These are phyloP conservation scores for Panorpa germanica DNA, from an alignment of 2,888 invertebrate genomes.

Conservation along the genomic window DNA sequence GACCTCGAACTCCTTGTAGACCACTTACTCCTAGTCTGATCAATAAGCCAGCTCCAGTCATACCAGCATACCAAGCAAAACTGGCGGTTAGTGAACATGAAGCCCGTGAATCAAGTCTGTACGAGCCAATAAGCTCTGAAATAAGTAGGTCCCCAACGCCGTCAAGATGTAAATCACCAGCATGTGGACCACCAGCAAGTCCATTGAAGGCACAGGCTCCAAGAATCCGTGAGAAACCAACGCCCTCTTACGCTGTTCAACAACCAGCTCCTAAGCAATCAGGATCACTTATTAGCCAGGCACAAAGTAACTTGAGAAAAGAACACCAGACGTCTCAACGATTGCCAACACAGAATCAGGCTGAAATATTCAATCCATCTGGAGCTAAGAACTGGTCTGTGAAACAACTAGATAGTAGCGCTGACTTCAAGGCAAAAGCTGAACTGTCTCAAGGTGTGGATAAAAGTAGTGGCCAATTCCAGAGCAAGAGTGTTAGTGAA, in stretches of 20 bases:
- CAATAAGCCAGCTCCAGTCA: constrained; percentile 53
- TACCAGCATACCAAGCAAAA: constrained; percentile 65
- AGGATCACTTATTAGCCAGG: too few relatives aligned
- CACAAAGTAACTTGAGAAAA: constrained; percentile 23
- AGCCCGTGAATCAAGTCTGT: constrained; percentile 35
- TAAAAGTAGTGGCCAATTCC: too few relatives aligned
- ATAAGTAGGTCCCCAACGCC: constrained; percentile 45
- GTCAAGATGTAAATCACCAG: constrained; percentile 46
- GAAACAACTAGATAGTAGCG: constrained; percentile 28
- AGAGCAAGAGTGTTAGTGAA: constrained; percentile 19
- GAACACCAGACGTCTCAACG: constrained; percentile 28
- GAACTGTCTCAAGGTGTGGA: constrained; percentile 24
- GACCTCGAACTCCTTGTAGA: constrained; percentile 24
- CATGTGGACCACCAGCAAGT: constrained; percentile 49
- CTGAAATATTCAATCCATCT: constrained; percentile 21
- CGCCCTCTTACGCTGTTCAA: too few relatives aligned
- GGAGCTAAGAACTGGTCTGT: constrained; percentile 20
- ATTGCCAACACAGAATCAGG: constrained; percentile 23
- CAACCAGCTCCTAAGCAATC: too few relatives aligned
- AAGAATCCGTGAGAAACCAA: constrained; percentile 30
- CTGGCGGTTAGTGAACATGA: constrained; percentile 46
- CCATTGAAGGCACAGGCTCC: constrained; percentile 45
- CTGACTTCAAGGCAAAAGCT: constrained; percentile 27
- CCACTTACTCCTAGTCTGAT: constrained; percentile 51
- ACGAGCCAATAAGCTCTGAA: constrained; percentile 38